Evolutionary conservation across 2,888 invertebrate genomes (phyloP).

Genomic region (Orthonevra nobilis): DNA sequence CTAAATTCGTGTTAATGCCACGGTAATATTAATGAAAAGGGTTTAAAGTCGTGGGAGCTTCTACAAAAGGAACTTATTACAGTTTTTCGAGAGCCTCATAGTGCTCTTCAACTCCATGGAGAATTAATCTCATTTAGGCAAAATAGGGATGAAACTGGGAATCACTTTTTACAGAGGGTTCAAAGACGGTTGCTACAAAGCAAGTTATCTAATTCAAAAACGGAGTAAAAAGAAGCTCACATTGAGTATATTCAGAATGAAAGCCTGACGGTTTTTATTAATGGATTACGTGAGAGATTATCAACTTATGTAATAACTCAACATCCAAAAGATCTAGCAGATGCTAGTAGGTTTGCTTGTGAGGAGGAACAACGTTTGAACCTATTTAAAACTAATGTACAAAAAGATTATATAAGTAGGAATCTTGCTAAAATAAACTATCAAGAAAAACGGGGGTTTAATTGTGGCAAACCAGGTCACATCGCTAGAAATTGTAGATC

Average conservation of each 20-base stretch:
- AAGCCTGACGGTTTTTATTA: constrained; percentile 15
- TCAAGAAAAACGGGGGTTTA: not conserved
- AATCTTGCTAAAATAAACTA: no score
- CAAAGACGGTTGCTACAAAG: constrained; percentile 4
- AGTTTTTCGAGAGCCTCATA: constrained; percentile 7
- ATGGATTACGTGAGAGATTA: no score
- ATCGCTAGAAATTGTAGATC: no score
- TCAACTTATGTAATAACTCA: no score
- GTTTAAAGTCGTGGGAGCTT: not conserved
- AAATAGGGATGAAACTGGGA: constrained; percentile 2
- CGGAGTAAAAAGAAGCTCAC: not conserved
- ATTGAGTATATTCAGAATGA: constrained; percentile 12
- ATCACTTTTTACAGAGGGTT: not conserved
- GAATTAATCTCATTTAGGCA: constrained; percentile 6
- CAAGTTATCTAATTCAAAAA: not conserved
- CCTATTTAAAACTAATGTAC: no score
- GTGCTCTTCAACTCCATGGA: constrained; percentile 4
- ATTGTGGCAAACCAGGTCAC: constrained; percentile 17
- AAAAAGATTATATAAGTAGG: constrained; percentile 1
- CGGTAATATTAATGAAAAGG: constrained; percentile 4
- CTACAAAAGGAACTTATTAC: not conserved
- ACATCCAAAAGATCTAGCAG: constrained; percentile 6
- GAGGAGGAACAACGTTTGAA: no score
- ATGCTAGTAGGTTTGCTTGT: no score
- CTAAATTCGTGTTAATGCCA: not conserved